A percentile compares a stretch with the other conserved stretches of the same genome.
phyloP scores from a whole-genome alignment of 2,888 invertebrate genomes.

The Cinara cedri region DNA sequence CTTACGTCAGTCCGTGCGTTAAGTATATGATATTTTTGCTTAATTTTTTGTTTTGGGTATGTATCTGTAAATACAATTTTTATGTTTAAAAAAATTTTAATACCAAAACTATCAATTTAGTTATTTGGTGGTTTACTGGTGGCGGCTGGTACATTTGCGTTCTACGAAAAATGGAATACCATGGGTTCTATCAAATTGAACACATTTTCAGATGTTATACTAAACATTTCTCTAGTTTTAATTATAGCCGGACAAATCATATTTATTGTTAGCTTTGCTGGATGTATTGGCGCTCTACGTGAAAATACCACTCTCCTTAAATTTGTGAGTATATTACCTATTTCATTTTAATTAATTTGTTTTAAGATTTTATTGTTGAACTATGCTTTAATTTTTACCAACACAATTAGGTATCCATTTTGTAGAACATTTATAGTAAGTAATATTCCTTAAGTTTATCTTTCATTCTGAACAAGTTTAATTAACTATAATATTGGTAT shows the following conservation, averaged over 20 bases:
- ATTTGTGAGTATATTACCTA: conserved; percentile 71
- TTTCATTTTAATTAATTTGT: not conserved
- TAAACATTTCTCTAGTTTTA: conserved; percentile 89
- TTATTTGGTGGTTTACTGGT: conserved; percentile 84
- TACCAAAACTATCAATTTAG: conserved; percentile 64
- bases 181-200: conserved; percentile 83
- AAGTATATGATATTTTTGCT: conserved; percentile 89
- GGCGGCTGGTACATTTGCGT: conserved; percentile 87
- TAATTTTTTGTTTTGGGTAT: conserved; percentile 90
- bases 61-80: conserved; percentile 62
- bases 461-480: no score
- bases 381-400: no score
- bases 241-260: conserved; percentile 88
- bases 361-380: no score
- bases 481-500: no score
- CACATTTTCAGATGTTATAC: conserved; percentile 82
- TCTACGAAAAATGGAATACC: conserved; percentile 90
- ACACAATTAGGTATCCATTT: no score
- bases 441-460: no score
- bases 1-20: conserved; percentile 84
- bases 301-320: conserved; percentile 92
- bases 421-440: no score
- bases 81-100: not conserved
- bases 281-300: conserved; percentile 86
- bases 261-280: conserved; percentile 93